A percentile compares a stretch with the other conserved stretches of the same genome.
These are phyloP conservation scores for Phycodurus eques DNA, from an alignment of 2,113 vertebrate species.

Conservation along the genomic window DNA sequence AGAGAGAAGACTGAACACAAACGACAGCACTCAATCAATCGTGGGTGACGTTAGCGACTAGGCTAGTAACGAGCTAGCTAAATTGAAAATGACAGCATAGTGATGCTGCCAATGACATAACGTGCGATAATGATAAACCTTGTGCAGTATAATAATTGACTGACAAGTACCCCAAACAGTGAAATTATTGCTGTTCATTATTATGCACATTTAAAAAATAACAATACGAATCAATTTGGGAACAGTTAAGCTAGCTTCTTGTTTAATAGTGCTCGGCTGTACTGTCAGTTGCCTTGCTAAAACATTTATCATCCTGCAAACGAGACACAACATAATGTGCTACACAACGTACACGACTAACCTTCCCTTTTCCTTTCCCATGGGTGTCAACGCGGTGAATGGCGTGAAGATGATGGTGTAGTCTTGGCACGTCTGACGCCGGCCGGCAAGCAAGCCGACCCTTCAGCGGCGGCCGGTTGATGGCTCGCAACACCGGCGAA, in stretches of 20 bases:
- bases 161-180: neutral
- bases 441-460: constrained; percentile 23
- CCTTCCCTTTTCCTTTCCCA: constrained; percentile 17
- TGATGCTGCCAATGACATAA: constrained; percentile 9
- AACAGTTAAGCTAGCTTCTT: constrained; percentile 12
- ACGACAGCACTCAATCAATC: constrained; percentile 15
- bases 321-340: neutral
- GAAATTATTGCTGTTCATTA: neutral
- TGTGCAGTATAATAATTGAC: neutral
- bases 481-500: constrained; percentile 41
- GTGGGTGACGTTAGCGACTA: neutral
- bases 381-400: constrained; percentile 8
- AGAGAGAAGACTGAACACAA: constrained; percentile 11
- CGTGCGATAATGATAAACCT: neutral
- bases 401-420: neutral
- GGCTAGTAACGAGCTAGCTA: constrained; percentile 28
- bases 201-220: neutral
- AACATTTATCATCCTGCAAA: neutral
- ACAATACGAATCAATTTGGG: neutral
- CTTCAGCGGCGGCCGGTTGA: constrained; percentile 24
- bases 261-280: neutral
- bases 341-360: neutral
- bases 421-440: constrained; percentile 24
- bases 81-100: constrained; percentile 30
- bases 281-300: neutral